A percentile compares a stretch with the other conserved stretches of the same genome.
Evolutionary conservation across 2,113 vertebrate genomes (phyloP).

Genomic region (Pangasianodon gigas): DNA sequence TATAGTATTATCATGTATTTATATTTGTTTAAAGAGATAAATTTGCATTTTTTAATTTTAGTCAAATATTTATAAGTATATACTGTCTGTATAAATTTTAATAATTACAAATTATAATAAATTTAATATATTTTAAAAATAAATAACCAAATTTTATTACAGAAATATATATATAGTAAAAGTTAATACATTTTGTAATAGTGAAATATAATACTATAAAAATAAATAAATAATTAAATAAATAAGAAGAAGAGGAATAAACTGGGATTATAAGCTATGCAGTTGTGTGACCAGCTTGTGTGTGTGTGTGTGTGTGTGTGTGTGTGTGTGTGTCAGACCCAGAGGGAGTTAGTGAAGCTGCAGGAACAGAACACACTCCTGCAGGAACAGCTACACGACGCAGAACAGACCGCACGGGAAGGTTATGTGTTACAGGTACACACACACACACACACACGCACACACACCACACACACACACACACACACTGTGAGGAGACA

Average conservation of each 20-base stretch:
- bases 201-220: background rate
- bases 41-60: background rate
- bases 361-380: conserved; percentile 89
- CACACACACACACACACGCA: conserved; percentile 15
- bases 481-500: background rate
- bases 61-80: background rate
- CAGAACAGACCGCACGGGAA: conserved; percentile 89
- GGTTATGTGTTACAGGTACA: conserved; percentile 93
- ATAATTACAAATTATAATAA: no score
- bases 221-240: no score
- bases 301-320: background rate
- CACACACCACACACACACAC: background rate
- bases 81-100: no score
- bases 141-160: background rate
- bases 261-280: no score
- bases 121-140: background rate
- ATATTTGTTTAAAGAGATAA: background rate
- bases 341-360: conserved; percentile 87
- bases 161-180: background rate
- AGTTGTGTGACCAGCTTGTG: background rate
- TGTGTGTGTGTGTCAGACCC: conserved; percentile 76
- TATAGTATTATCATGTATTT: background rate
- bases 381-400: conserved; percentile 90
- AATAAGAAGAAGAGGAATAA: no score
- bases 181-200: background rate